phyloP scores from a whole-genome alignment of 2,888 invertebrate genomes.

The Dysmachus trigonus region DNA sequence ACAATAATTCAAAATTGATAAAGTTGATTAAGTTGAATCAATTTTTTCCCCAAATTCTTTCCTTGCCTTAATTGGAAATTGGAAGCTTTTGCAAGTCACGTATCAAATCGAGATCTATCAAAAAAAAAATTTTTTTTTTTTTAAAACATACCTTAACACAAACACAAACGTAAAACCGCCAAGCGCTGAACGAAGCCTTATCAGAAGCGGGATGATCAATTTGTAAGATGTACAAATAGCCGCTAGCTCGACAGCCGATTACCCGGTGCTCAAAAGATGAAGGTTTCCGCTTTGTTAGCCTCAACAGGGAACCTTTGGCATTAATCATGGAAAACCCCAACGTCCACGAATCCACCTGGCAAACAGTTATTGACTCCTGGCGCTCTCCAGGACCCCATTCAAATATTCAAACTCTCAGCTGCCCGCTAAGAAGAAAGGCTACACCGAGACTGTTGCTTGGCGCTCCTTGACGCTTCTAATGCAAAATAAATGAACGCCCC shows the following conservation, averaged over 20 bases:
- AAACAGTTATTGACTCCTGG: not conserved
- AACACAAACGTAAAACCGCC: not conserved
- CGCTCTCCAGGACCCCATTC: not conserved
- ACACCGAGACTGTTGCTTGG: not conserved
- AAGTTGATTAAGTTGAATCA: not conserved
- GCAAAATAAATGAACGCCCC: conserved; percentile 9
- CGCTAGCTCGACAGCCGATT: not conserved
- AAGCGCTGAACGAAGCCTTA: not conserved
- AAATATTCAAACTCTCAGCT: not conserved
- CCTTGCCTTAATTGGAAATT: not conserved
- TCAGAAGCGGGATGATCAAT: not conserved
- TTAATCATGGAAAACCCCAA: not conserved
- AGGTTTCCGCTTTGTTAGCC: not conserved
- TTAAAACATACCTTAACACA: not conserved
- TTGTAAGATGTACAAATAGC: not conserved
- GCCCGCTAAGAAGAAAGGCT: not conserved
- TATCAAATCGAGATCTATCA: not conserved
- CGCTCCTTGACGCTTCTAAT: conserved; percentile 1
- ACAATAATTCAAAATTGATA: too few species aligned
- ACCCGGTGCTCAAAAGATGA: not conserved
- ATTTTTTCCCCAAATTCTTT: not conserved
- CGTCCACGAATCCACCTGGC: not conserved
- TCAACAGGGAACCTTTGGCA: not conserved
- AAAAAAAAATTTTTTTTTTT: not conserved
- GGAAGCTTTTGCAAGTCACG: not conserved